phyloP scores from a whole-genome alignment of 2,113 vertebrate species.

The Bostrychus sinensis region DNA sequence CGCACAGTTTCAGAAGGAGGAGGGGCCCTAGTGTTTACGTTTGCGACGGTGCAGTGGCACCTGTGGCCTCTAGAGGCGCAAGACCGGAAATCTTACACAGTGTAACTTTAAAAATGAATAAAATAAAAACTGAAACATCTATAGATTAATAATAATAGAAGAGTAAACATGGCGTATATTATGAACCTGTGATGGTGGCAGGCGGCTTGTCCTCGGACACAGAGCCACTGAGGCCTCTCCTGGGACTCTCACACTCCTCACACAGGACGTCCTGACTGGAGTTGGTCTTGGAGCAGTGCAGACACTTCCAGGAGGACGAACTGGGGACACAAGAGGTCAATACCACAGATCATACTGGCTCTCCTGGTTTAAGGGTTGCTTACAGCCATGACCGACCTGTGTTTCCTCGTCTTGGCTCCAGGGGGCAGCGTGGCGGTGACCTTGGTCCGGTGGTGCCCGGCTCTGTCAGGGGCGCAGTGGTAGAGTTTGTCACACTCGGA shows the following conservation, averaged over 20 bases:
- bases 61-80: too few relatives aligned
- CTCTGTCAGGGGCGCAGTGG: conserved; percentile 82
- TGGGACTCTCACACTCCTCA: conserved; percentile 82
- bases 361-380: too few relatives aligned
- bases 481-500: conserved; percentile 84
- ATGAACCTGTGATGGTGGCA: conserved; percentile 70
- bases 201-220: conserved; percentile 67
- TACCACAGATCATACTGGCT: not conserved
- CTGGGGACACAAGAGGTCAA: conserved; percentile 14
- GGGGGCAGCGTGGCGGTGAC: conserved; percentile 42
- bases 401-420: conserved; percentile 50
- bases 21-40: too few relatives aligned
- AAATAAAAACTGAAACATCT: too few relatives aligned
- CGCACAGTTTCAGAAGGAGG: too few relatives aligned
- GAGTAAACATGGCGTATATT: conserved; percentile 1
- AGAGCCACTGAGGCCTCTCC: conserved; percentile 61
- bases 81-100: too few relatives aligned
- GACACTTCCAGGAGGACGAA: conserved; percentile 81
- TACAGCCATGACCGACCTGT: conserved; percentile 69
- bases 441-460: conserved; percentile 77
- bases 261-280: conserved; percentile 81
- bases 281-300: conserved; percentile 81
- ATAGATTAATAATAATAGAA: too few relatives aligned
- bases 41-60: too few relatives aligned
- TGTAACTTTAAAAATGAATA: too few relatives aligned